These are phyloP conservation scores for Pseudolycoriella hygida DNA, from an alignment of 2,888 invertebrate species.

Conservation along the genomic window DNA sequence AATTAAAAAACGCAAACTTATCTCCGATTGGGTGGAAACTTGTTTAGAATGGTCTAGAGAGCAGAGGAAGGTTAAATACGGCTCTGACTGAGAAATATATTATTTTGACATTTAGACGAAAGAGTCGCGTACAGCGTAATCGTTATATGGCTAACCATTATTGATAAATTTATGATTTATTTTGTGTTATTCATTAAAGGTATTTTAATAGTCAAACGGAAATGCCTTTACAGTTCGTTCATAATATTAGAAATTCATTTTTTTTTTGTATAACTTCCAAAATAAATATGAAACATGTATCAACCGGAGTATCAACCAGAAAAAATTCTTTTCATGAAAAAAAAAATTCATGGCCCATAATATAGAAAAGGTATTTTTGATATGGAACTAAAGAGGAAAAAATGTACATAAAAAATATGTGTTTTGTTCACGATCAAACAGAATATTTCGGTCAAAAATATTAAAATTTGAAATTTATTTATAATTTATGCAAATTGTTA, in stretches of 20 bases:
- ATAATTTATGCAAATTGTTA: slow-evolving; percentile 5
- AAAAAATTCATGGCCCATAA: not conserved
- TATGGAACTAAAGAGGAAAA: not conserved
- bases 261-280: not conserved
- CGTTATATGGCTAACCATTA: no score
- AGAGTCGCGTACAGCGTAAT: not conserved
- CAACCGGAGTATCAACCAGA: not conserved
- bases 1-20: no score
- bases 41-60: no score
- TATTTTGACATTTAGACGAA: slow-evolving; percentile 6
- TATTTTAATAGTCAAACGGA: no score
- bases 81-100: slow-evolving; percentile 1
- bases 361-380: no score
- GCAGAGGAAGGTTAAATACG: no score
- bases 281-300: not conserved
- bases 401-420: not conserved
- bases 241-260: not conserved
- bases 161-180: not conserved
- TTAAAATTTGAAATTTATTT: slow-evolving; percentile 6
- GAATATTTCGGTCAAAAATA: slow-evolving; percentile 1
- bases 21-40: no score
- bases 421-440: not conserved
- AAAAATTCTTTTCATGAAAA: not conserved
- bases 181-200: not conserved
- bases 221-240: no score